Evolutionary conservation across 2,888 invertebrate species (phyloP).

Genomic region (Atrina japonica): DNA sequence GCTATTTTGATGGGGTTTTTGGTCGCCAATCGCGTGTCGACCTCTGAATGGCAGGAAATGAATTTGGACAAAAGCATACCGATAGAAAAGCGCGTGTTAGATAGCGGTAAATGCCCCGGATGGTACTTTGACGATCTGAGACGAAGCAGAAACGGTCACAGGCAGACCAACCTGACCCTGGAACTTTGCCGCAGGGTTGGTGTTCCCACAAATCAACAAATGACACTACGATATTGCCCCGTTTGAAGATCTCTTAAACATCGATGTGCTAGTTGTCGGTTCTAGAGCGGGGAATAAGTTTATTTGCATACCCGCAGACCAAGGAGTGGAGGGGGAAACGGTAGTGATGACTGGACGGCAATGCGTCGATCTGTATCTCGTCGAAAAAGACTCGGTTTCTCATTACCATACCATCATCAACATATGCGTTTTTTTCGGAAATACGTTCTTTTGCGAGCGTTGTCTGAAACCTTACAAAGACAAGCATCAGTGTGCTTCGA

Average conservation of each 20-base stretch:
- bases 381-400: constrained; percentile 8
- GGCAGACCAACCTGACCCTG: no score
- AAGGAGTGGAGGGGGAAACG: not conserved
- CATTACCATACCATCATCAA: constrained; percentile 31
- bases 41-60: constrained; percentile 25
- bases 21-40: no score
- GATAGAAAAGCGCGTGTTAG: constrained; percentile 12
- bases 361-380: constrained; percentile 26
- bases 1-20: constrained; percentile 13
- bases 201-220: constrained; percentile 14
- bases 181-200: constrained; percentile 5
- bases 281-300: no score
- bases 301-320: constrained; percentile 18
- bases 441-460: no score
- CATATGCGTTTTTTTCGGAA: constrained; percentile 28
- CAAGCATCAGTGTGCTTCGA: no score
- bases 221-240: constrained; percentile 31
- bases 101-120: constrained; percentile 14
- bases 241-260: constrained; percentile 35
- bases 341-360: constrained; percentile 14
- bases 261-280: no score
- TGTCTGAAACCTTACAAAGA: no score
- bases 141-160: no score
- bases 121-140: constrained; percentile 19
- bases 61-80: constrained; percentile 13